Conservation (phyloP, 2,888 invertebrate species). For the Orthosia gothica region DNA sequence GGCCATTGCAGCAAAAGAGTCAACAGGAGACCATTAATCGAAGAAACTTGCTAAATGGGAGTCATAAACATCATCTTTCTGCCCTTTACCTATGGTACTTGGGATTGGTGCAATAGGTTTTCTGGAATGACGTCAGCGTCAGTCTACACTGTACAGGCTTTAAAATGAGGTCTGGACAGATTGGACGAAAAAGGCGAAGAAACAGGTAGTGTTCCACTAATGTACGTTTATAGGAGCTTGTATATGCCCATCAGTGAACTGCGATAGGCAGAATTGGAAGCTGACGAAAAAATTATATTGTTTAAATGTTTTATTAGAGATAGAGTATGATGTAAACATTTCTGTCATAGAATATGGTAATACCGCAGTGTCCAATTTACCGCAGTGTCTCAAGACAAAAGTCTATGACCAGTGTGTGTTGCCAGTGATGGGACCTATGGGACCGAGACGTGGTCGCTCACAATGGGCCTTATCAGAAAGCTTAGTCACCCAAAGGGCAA, state of each 20-base stretch:
- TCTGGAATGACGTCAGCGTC: no score
- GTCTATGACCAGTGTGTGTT: no score
- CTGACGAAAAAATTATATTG: background rate
- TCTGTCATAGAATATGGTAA: background rate
- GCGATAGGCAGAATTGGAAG: background rate
- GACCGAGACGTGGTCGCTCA: no score
- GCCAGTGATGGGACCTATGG: no score
- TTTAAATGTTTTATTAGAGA: background rate
- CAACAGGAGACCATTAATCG: no score
- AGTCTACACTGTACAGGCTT: no score
- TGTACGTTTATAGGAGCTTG: background rate
- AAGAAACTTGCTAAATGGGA: no score
- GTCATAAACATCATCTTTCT: no score
- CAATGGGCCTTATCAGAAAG: no score
- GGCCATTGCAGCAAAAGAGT: background rate
- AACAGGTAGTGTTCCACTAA: background rate
- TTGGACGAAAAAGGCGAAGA: background rate
- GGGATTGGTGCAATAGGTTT: background rate
- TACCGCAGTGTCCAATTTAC: no score
- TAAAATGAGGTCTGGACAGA: background rate
- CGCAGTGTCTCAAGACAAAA: no score
- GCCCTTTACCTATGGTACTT: background rate
- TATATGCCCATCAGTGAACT: background rate
- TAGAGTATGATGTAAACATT: background rate
- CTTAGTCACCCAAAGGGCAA: no score